phyloP scores from a whole-genome alignment of 2,797 vertebrate species.

The Benthosema pterotum region DNA sequence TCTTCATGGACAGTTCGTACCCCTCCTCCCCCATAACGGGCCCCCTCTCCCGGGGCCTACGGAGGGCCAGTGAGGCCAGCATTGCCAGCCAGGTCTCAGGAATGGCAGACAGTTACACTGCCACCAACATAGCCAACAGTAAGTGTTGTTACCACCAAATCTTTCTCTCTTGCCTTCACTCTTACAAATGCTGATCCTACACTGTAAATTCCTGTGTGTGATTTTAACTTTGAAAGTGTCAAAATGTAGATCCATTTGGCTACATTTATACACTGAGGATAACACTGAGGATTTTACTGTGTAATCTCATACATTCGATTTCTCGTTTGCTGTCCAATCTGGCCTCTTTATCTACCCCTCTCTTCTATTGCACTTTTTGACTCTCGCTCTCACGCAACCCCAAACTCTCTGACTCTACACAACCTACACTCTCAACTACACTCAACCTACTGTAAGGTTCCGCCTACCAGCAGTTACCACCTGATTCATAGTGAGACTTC shows the following conservation, averaged over 20 bases:
- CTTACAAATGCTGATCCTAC: slow-evolving; percentile 54
- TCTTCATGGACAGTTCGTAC: slow-evolving; percentile 92
- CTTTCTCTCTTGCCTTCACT: slow-evolving; percentile 66
- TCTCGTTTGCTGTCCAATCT: slow-evolving; percentile 22
- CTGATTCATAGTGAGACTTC: slow-evolving; percentile 11
- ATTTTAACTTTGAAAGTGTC: no score
- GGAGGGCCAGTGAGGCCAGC: slow-evolving; percentile 97
- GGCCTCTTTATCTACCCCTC: no score
- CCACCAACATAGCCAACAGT: slow-evolving; percentile 96
- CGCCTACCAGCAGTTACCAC: slow-evolving; percentile 31
- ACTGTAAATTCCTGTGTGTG: neutral
- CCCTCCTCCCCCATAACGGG: slow-evolving; percentile 90
- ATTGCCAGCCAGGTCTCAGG: slow-evolving; percentile 98
- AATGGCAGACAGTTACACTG: slow-evolving; percentile 97
- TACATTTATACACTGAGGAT: no score
- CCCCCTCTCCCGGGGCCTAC: slow-evolving; percentile 87
- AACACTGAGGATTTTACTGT: no score
- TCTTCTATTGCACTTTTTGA: no score
- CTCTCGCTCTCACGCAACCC: neutral
- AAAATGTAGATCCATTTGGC: no score
- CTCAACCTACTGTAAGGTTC: slow-evolving; percentile 46
- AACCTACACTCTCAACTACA: slow-evolving; percentile 30
- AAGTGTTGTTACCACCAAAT: slow-evolving; percentile 80
- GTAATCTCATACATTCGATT: no score
- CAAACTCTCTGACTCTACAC: neutral